Conservation (phyloP, 2,113 vertebrate species). For the Varanus komodoensis region DNA sequence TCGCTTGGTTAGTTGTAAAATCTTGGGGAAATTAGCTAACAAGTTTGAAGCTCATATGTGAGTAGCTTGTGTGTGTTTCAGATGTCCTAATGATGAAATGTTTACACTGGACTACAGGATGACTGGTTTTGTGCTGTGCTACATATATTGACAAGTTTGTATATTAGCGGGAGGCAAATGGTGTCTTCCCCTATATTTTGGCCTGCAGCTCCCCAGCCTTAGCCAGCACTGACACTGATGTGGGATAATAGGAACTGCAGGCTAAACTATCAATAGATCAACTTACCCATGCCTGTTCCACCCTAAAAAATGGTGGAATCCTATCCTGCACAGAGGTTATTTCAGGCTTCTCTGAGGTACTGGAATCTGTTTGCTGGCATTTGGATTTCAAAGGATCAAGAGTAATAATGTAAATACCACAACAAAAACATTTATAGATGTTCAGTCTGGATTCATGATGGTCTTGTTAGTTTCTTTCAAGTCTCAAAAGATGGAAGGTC, state of each 20-base stretch:
- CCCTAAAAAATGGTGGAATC: not conserved
- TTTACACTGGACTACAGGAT: slow-evolving; percentile 19
- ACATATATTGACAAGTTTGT: not conserved
- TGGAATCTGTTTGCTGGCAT: not conserved
- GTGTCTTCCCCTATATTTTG: too few species aligned
- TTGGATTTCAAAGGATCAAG: not conserved
- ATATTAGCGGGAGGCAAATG: too few species aligned
- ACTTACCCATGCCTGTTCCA: too few species aligned
- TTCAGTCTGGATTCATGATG: not conserved
- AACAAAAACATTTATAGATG: not conserved
- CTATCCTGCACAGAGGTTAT: not conserved
- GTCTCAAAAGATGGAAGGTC: not conserved
- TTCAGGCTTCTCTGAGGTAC: not conserved
- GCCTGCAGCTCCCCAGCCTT: too few species aligned
- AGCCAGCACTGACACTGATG: too few species aligned
- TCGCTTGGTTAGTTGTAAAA: slow-evolving; percentile 91
- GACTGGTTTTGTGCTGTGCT: slow-evolving; percentile 27
- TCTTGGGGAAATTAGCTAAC: slow-evolving; percentile 90
- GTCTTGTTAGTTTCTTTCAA: not conserved
- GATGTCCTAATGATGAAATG: slow-evolving; percentile 13
- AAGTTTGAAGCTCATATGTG: slow-evolving; percentile 92
- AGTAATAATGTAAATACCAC: not conserved
- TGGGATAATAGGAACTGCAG: too few species aligned
- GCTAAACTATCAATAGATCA: too few species aligned
- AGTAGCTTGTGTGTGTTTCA: slow-evolving; percentile 75